Base-by-base conservation (phyloP, 2,888 invertebrate species). In the Amiota mariae region DNA sequence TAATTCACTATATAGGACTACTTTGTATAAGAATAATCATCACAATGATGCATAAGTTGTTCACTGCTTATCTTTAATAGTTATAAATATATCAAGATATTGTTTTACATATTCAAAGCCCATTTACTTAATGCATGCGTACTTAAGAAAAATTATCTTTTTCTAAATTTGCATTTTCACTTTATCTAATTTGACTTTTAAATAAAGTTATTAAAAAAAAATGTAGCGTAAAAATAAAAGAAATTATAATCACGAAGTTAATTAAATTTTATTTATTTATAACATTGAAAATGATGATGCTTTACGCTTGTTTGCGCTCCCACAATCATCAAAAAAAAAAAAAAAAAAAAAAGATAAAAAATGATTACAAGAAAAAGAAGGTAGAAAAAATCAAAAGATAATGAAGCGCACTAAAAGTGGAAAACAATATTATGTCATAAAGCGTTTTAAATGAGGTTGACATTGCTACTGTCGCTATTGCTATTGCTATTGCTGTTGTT, bases 371-470 rank as follows among this genome's bases (percentile, higher is more conserved):
- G 79, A 83, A 77, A 79, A 76, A 76, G 76, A 75, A 75, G 66
- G 72, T 57, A 75, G 79, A 76, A 81, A 78, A 74, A 63, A 64
- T 64, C 24, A 64, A 70, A 70, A 70, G 24, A 74, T 70, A 63
- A 47, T 24, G n/a, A 36, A 24, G 72, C 49, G 57, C 67, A 63
- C 20, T 36, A 24, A 18, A 54, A 48, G 18, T 12, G 15, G 48
- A 47, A 48, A 70, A 72, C 73, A 85, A 78, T 24, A 80, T 84
- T 85, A 84, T 83, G 86, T 84, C 86, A 84, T 80, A 75, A 73
- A 73, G 72, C 63, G 46, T 46, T 46, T 63, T 18, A 66, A 66
- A 66, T 15, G 48, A 59, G 59, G 59, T 59, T 59, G 59, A 59
- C 59, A n/a, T 59, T 18, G 59, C 20, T 59, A 36, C 36, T 36